Conservation (phyloP, 2,113 vertebrate genomes). For the Caretta caretta region DNA sequence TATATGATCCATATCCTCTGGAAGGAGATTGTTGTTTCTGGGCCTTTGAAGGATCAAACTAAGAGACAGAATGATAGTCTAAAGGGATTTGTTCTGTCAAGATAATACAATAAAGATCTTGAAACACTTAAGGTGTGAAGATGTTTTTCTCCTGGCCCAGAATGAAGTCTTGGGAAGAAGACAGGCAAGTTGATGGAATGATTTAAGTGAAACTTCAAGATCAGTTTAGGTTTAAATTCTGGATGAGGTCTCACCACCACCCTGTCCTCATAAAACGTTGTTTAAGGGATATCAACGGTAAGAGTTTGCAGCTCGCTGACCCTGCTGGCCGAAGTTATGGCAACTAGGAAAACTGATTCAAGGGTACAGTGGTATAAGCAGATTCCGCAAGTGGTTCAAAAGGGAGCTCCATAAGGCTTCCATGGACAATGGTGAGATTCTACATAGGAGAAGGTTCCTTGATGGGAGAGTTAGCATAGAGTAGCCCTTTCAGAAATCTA, state of each 20-base stretch:
- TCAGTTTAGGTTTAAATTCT: not conserved
- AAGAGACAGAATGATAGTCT: not conserved
- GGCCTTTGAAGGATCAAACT: too few relatives aligned
- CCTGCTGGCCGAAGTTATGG: not conserved
- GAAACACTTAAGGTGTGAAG: not conserved
- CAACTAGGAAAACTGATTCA: not conserved
- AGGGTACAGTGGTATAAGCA: not conserved
- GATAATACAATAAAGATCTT: not conserved
- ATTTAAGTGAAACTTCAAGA: not conserved
- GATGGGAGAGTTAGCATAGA: too few relatives aligned
- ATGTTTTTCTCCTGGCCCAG: not conserved
- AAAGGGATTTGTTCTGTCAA: not conserved
- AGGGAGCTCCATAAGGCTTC: not conserved
- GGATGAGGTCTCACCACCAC: not conserved
- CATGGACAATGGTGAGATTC: too few relatives aligned
- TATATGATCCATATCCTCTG: not conserved
- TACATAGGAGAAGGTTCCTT: too few relatives aligned
- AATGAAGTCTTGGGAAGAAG: not conserved
- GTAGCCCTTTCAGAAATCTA: too few relatives aligned
- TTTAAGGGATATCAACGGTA: not conserved
- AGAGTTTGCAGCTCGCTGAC: not conserved
- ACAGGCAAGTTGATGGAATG: not conserved
- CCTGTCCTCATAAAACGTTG: not conserved
- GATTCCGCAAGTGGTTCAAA: not conserved
- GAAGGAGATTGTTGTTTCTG: not conserved